These are phyloP conservation scores for Clarias gariepinus DNA, from an alignment of 2,113 vertebrate genomes.

Conservation along the genomic window DNA sequence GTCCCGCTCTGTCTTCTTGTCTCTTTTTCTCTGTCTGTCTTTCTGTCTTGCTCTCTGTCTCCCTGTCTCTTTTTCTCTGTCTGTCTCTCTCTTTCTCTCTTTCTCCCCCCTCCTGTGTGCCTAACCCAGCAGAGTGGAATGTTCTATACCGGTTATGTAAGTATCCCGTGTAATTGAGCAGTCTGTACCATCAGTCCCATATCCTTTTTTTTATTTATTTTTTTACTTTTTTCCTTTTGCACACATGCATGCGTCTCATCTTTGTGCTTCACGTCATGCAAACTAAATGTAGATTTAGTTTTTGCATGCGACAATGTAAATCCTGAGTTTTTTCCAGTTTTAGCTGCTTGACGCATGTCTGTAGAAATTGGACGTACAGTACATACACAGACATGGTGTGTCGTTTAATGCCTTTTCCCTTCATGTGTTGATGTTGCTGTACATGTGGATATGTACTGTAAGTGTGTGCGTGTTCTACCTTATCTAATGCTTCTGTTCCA, in stretches of 20 bases:
- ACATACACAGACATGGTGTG: background rate
- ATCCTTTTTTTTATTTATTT: background rate
- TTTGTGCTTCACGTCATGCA: background rate
- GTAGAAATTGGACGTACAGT: background rate
- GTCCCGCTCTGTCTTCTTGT: background rate
- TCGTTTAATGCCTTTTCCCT: background rate
- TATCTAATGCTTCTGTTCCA: constrained; percentile 7
- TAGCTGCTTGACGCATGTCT: background rate
- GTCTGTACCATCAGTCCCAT: constrained; percentile 13
- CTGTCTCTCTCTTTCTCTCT: background rate
- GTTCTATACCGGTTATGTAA: constrained; percentile 91
- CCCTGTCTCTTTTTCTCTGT: background rate
- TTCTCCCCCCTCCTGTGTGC: constrained; percentile 54
- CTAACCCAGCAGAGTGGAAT: constrained; percentile 83
- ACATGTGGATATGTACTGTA: constrained; percentile 4
- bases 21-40: constrained; percentile 20
- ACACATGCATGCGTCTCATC: background rate
- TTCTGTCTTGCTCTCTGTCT: background rate
- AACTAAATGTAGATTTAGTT: background rate
- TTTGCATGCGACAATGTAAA: constrained; percentile 2
- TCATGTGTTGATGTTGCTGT: constrained; percentile 6
- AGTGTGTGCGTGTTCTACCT: background rate
- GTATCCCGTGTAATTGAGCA: constrained; percentile 64
- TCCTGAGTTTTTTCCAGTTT: background rate
- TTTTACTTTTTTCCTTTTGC: background rate